A percentile compares a stretch with the other conserved stretches of the same genome.
Evolutionary conservation across 2,113 vertebrate species (phyloP).

Genomic region (Oryzias woworae): DNA sequence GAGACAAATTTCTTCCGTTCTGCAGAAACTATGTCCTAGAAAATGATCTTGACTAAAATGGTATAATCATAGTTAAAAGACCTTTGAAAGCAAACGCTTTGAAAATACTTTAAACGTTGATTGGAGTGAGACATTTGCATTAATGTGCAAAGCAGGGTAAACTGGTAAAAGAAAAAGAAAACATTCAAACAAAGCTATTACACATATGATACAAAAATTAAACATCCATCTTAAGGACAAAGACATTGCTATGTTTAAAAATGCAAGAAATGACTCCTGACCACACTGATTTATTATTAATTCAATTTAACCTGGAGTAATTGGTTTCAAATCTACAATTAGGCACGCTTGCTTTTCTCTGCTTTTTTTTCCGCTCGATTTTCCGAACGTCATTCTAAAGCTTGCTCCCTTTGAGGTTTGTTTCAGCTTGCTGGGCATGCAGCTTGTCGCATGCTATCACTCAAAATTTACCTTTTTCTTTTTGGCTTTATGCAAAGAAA

Average conservation of each 20-base stretch:
- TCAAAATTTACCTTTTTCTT: no score
- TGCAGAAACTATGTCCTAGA: no score
- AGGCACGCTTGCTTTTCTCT: not conserved
- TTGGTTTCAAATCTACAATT: constrained; percentile 6
- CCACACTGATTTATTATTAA: constrained; percentile 27
- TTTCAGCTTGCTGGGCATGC: not conserved
- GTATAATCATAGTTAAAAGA: no score
- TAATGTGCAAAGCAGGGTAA: no score
- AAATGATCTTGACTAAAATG: no score
- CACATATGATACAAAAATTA: not conserved
- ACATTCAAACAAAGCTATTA: not conserved
- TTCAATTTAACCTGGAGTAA: constrained; percentile 8
- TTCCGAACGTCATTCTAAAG: not conserved
- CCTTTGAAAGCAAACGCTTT: no score
- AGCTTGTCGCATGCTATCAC: not conserved
- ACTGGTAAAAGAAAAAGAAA: not conserved
- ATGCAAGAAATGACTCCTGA: constrained; percentile 6
- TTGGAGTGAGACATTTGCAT: no score
- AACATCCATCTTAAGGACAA: not conserved
- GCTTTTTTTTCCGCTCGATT: not conserved
- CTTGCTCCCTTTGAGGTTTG: not conserved
- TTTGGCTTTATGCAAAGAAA: no score
- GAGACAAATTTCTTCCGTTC: no score
- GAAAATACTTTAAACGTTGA: no score
- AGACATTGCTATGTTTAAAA: constrained; percentile 1